Conservation (phyloP, 2,888 invertebrate species). For the Sipha maydis region DNA sequence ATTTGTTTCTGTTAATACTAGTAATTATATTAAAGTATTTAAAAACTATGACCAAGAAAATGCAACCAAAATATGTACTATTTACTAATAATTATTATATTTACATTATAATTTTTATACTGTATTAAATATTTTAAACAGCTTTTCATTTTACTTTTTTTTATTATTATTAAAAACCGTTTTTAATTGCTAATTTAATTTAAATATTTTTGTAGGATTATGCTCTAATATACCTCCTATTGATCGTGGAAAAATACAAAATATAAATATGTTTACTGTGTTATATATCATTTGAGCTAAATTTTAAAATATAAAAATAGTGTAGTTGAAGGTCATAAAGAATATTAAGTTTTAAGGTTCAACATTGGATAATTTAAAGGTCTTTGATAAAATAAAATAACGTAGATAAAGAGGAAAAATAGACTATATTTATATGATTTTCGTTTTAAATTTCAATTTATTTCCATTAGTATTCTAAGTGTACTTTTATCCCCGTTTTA, state of each 20-base stretch:
- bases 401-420: not conserved
- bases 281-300: no score
- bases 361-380: not conserved
- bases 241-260: not conserved
- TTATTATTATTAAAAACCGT: constrained; percentile 1
- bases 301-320: no score
- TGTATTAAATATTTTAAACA: not conserved
- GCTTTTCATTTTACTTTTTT: not conserved
- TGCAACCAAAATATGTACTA: not conserved
- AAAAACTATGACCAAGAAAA: not conserved
- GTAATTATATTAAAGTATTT: no score
- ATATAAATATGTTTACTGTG: not conserved
- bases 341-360: not conserved
- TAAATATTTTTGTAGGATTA: constrained; percentile 7
- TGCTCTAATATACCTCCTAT: not conserved
- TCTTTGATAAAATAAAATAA: not conserved
- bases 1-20: no score
- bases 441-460: constrained; percentile 31
- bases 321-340: no score
- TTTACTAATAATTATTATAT: not conserved
- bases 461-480: constrained; percentile 16
- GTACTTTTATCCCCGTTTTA: constrained; percentile 5
- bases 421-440: not conserved
- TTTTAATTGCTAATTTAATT: constrained; percentile 1
- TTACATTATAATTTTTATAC: not conserved